Conservation (phyloP, 2,113 vertebrate genomes). For the Eolophus roseicapilla region DNA sequence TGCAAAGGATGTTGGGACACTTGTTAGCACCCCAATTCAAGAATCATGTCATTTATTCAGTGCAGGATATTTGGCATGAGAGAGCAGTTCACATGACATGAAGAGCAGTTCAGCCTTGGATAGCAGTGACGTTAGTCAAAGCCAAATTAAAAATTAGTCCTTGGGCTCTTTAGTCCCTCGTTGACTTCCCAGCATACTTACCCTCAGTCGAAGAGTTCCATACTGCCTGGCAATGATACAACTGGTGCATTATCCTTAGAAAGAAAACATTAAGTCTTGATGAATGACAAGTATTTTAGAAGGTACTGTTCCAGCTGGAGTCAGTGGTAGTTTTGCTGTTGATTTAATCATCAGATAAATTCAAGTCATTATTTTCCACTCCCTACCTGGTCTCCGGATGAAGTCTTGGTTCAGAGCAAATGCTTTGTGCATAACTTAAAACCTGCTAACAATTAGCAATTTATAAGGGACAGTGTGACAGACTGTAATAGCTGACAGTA, state of each 20-base stretch:
- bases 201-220: not conserved
- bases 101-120: not conserved
- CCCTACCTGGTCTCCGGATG: not conserved
- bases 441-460: not conserved
- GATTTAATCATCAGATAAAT: not conserved
- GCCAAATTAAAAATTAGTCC: not conserved
- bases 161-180: not conserved
- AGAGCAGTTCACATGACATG: not conserved
- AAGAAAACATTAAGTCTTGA: not conserved
- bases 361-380: not conserved
- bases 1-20: not conserved
- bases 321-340: not conserved
- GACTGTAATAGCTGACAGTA: not conserved
- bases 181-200: not conserved
- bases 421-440: not conserved
- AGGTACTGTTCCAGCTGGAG: not conserved
- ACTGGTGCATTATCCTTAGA: not conserved
- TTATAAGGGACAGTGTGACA: not conserved
- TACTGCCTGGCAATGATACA: not conserved
- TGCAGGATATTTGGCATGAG: not conserved
- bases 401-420: not conserved
- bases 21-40: not conserved
- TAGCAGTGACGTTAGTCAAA: not conserved
- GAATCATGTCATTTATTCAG: fast-evolving
- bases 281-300: not conserved